Evolutionary conservation across 2,797 vertebrate genomes (phyloP), one percentile per base, ranked within the genome.

Genomic region (Tragopan temminckii): DNA sequence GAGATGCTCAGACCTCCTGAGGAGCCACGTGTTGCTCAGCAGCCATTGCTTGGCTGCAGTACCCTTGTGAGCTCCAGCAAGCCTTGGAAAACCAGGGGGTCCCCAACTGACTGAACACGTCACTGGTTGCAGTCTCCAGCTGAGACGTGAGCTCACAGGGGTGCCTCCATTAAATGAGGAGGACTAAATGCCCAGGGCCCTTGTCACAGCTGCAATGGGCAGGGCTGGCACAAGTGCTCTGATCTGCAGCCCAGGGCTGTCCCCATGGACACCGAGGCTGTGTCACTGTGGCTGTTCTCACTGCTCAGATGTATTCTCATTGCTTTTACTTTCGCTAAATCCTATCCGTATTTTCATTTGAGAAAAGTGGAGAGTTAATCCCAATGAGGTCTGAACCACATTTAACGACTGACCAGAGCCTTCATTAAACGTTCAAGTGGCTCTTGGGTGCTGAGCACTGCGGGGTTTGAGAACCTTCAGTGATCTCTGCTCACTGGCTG

Each of bases 401-500:
- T 36, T 48, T 43, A 59, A 69, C 23, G 64, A 46, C 36, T 9
- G 6, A 66, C 38, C 57, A 64, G 70, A 45, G 16, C 42, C 20
- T 52, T 86, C 48, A 31, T 46, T 42, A 48, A 38, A 19, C 21
- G 11, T 72, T 58, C 38, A 27, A 38, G 62, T 25, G 23, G 50
- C 33, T 31, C 57, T 74, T 63, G 42, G 52, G 38, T 38, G 29
- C 63, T 7, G n/a, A 52, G 9, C 12, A 33, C 36, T 42, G 31
- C 31, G 9, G 17, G 38, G 33, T 58, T 23, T 63, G 50, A 78
- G 80, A 71, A 40, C 15, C 43, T 59, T 38, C 0, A 0, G 42
- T 29, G 50, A 11, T 27, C 36, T 63, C 58, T 31, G 46, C n/a
- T 48, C 1, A 0, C 25, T 21, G 2, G 1, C 29, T 48, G 11